Evolutionary conservation across 2,888 invertebrate genomes (phyloP), one percentile per base, ranked within the genome.

Genomic region (Antheraea assamensis): DNA sequence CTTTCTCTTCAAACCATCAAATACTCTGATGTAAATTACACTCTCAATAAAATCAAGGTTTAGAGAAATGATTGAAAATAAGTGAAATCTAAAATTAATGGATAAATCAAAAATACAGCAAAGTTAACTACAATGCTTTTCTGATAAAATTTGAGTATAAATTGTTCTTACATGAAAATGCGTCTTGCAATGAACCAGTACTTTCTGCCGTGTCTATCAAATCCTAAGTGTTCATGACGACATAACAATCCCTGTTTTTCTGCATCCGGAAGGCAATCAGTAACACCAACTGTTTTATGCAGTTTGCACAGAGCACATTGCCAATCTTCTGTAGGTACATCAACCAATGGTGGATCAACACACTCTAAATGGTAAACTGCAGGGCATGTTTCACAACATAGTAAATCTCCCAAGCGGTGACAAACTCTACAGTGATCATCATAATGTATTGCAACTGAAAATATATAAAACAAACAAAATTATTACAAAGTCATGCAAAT

Each of bases 331-430:
- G 98, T 97, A 73, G 99, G 99, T 70, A 99, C 98, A 92, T 99
- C 97, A 72, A 97, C 96, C 86, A 99, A 94, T 19, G 99, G 98
- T 72, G 99, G 99, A 87, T 99, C 98, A 72, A 99, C 98, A 94
- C 99, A 99, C 85, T 98, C 98, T 86, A 99, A 95, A 91, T 99
- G 99, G 91, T 98, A 99, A 31, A 99, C 99, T 47, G 99, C 99
- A 30, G 99, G 98, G 87, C 99, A 99, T 4, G 98, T 98, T 93
- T 99, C 99, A 92, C 99, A 99, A 88, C 99, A 99, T 19, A 99
- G 92, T 72, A 99, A 95, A 90, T 99, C 99, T 42, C 99, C 99
- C 74, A 98, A 94, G 75, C 98, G 96, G 90, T 98, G 98, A 85
- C 99, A 99, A 42, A 98, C 97, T 78, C 98, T 95, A 85, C 98